Evolutionary conservation across 2,888 invertebrate species (phyloP).

Genomic region (Calephelis perditalis): DNA sequence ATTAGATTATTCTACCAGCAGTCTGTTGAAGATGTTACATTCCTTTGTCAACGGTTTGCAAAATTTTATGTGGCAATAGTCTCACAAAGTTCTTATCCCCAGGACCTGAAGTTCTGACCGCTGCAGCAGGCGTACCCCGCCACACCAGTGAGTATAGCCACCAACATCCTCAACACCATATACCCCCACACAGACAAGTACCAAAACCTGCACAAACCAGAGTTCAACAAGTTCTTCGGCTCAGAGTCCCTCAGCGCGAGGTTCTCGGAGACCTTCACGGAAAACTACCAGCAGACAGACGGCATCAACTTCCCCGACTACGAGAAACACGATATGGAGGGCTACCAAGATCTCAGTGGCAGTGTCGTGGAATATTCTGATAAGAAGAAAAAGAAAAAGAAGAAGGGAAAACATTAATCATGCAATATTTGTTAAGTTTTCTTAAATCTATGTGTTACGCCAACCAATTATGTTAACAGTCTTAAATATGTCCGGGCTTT

Average conservation of each 20-base stretch:
- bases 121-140: slow-evolving; percentile 57
- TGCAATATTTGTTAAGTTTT: too few species aligned
- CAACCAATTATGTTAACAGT: too few species aligned
- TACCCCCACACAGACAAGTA: slow-evolving; percentile 61
- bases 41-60: too few species aligned
- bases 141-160: slow-evolving; percentile 60
- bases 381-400: slow-evolving; percentile 50
- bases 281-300: slow-evolving; percentile 61
- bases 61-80: too few species aligned
- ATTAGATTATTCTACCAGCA: too few species aligned
- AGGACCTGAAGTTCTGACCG: slow-evolving; percentile 82
- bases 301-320: slow-evolving; percentile 57
- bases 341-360: slow-evolving; percentile 65
- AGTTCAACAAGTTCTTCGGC: slow-evolving; percentile 57
- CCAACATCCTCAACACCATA: slow-evolving; percentile 61
- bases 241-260: slow-evolving; percentile 56
- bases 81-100: slow-evolving; percentile 25
- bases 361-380: slow-evolving; percentile 46
- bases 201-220: slow-evolving; percentile 48
- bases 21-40: too few species aligned
- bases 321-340: slow-evolving; percentile 46
- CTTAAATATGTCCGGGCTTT: too few species aligned
- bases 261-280: slow-evolving; percentile 57
- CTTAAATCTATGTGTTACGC: too few species aligned
- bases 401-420: slow-evolving; percentile 32